Conservation (phyloP, 2,888 invertebrate species). For the Hirtodrosophila trivittata region DNA sequence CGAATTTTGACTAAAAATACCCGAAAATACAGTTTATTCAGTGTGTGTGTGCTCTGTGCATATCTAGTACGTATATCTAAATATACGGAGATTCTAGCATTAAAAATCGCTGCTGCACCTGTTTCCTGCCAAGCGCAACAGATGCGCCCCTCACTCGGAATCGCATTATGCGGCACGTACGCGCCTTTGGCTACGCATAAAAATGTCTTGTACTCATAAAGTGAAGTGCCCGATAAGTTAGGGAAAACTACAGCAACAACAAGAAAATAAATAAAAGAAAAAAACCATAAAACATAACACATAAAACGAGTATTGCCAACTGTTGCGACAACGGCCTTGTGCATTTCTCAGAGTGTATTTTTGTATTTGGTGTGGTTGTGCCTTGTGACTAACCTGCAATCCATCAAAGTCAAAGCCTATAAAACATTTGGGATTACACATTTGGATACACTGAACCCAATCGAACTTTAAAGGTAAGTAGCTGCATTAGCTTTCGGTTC, state of each 20-base stretch:
- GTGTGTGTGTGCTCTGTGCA: not conserved
- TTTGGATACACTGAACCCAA: slow-evolving; percentile 52
- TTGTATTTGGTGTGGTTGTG: slow-evolving; percentile 5
- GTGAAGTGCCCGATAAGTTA: slow-evolving; percentile 67
- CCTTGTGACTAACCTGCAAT: slow-evolving; percentile 26
- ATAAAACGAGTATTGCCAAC: no score
- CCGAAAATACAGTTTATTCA: not conserved
- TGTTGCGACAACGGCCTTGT: slow-evolving; percentile 57
- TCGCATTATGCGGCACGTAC: slow-evolving; percentile 62
- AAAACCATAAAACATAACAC: slow-evolving; percentile 22
- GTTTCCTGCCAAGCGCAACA: slow-evolving; percentile 60
- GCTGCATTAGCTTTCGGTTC: slow-evolving; percentile 26
- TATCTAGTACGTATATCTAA: not conserved
- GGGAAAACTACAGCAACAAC: slow-evolving; percentile 27
- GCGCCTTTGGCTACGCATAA: slow-evolving; percentile 69
- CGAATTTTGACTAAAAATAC: slow-evolving; percentile 13
- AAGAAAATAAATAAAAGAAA: slow-evolving; percentile 23
- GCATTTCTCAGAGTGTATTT: slow-evolving; percentile 28
- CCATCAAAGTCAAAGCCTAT: slow-evolving; percentile 42
- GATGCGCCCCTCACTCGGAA: slow-evolving; percentile 29
- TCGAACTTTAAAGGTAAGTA: slow-evolving; percentile 59
- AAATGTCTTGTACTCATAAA: slow-evolving; percentile 49
- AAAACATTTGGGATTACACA: slow-evolving; percentile 59
- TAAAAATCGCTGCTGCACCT: slow-evolving; percentile 61
- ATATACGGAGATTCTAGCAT: slow-evolving; percentile 3